A percentile compares a stretch with the other conserved stretches of the same genome.
These are phyloP conservation scores for Cosmia trapezina DNA, from an alignment of 2,888 invertebrate genomes.

Conservation along the genomic window DNA sequence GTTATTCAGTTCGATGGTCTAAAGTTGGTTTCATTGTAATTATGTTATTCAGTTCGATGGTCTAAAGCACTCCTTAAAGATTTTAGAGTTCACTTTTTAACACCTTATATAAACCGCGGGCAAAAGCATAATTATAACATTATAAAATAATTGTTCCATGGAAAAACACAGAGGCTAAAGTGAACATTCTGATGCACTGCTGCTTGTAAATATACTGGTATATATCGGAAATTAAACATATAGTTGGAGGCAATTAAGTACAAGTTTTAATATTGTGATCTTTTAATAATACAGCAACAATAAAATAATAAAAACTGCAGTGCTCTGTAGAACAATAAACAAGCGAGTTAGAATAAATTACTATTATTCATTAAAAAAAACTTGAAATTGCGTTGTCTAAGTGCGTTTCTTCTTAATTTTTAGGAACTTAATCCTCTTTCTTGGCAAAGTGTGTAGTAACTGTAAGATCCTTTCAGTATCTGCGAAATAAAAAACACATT, in stretches of 20 bases:
- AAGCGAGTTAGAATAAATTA: background rate
- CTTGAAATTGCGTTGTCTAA: background rate
- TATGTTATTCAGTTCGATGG: no score
- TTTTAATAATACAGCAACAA: conserved; percentile 2
- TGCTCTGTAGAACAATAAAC: background rate
- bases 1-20: no score
- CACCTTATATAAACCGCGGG: no score
- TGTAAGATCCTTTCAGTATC: conserved; percentile 83
- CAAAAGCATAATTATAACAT: background rate
- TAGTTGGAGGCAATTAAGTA: background rate
- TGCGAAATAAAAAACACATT: conserved; percentile 67
- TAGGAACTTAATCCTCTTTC: conserved; percentile 65
- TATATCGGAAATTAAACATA: background rate
- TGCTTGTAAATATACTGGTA: background rate
- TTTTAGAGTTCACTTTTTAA: no score
- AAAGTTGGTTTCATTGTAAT: no score
- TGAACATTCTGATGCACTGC: background rate
- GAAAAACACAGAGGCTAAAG: background rate
- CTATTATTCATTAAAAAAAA: background rate
- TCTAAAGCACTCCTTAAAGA: no score
- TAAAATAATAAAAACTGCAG: background rate
- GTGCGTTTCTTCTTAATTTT: background rate
- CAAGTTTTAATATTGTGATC: background rate
- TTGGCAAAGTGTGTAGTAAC: conserved; percentile 80
- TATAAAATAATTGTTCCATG: background rate